phyloP scores from a whole-genome alignment of 2,888 invertebrate species.

The Pterostichus niger region DNA sequence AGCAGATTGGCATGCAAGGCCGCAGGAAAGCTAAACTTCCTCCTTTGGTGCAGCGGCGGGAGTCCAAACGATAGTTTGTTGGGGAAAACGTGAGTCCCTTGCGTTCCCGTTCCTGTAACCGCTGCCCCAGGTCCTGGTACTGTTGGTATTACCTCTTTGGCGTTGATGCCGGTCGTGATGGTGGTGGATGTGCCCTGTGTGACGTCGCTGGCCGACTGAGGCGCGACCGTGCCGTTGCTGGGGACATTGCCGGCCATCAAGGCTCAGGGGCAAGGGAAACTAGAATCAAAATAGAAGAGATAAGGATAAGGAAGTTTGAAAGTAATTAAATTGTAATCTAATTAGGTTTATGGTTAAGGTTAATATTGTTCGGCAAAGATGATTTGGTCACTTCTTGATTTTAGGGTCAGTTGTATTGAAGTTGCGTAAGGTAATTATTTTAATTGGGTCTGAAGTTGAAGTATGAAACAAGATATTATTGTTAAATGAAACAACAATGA shows the following conservation, averaged over 20 bases:
- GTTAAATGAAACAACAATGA: too few species aligned
- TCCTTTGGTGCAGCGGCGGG: constrained; percentile 74
- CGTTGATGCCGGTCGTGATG: not conserved
- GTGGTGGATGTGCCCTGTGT: not conserved
- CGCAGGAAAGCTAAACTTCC: constrained; percentile 82
- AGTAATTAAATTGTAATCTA: not conserved
- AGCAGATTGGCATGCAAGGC: constrained; percentile 76
- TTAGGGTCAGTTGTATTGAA: too few species aligned
- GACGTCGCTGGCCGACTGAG: constrained; percentile 24
- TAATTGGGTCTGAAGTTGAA: too few species aligned
- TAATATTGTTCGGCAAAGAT: not conserved
- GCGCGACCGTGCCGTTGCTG: not conserved
- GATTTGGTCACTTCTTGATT: too few species aligned
- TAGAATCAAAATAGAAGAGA: not conserved
- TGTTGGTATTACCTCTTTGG: not conserved
- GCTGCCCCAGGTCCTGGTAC: not conserved
- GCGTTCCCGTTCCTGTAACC: not conserved
- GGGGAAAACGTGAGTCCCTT: not conserved
- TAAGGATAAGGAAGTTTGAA: not conserved
- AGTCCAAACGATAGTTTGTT: constrained; percentile 67
- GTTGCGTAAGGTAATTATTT: too few species aligned
- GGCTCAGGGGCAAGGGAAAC: not conserved
- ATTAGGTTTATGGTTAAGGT: not conserved
- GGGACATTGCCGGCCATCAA: constrained; percentile 38
- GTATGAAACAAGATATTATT: too few species aligned